Percentiles rank a stretch among this genome's conserved stretches.
These are phyloP conservation scores for Tromatobia lineatoria DNA, from an alignment of 2,888 invertebrate species.

Conservation along the genomic window DNA sequence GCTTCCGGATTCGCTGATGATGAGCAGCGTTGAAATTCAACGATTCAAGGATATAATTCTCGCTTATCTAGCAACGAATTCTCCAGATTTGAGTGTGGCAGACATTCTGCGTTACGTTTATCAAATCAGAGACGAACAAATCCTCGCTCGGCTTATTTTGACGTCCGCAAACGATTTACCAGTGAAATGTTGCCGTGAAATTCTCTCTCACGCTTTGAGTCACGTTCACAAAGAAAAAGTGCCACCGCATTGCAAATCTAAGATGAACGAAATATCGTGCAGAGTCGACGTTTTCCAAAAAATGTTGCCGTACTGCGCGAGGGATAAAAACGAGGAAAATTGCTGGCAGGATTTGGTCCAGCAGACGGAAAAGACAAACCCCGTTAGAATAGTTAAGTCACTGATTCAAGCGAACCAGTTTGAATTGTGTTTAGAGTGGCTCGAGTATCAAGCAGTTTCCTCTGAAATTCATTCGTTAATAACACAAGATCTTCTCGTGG, in stretches of 20 bases:
- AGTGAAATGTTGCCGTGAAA: constrained; percentile 77
- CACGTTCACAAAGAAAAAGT: constrained; percentile 76
- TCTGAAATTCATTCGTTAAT: constrained; percentile 87
- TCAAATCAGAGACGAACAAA: constrained; percentile 79
- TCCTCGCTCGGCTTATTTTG: constrained; percentile 78
- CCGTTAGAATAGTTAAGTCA: constrained; percentile 87
- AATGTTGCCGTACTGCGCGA: constrained; percentile 79
- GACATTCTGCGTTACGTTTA: constrained; percentile 77
- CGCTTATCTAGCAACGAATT: constrained; percentile 86
- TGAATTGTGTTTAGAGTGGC: constrained; percentile 90
- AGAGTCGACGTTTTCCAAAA: constrained; percentile 80
- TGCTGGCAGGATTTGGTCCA: constrained; percentile 79
- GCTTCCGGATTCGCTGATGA: constrained; percentile 87
- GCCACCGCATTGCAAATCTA: constrained; percentile 76
- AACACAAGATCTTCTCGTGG: constrained; percentile 87
- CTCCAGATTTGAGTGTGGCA: constrained; percentile 71
- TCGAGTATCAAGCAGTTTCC: constrained; percentile 88
- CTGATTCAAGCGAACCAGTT: constrained; percentile 88
- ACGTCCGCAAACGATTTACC: constrained; percentile 80
- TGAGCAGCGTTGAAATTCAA: constrained; percentile 86
- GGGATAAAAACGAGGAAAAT: constrained; percentile 69
- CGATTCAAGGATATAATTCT: constrained; percentile 88
- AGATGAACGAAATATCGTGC: constrained; percentile 79
- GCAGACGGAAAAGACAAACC: constrained; percentile 85
- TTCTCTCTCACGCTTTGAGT: constrained; percentile 77